Evolutionary conservation across 1,140 invertebrate genomes (phyloP).

Genomic region (Musca vetustissima): DNA sequence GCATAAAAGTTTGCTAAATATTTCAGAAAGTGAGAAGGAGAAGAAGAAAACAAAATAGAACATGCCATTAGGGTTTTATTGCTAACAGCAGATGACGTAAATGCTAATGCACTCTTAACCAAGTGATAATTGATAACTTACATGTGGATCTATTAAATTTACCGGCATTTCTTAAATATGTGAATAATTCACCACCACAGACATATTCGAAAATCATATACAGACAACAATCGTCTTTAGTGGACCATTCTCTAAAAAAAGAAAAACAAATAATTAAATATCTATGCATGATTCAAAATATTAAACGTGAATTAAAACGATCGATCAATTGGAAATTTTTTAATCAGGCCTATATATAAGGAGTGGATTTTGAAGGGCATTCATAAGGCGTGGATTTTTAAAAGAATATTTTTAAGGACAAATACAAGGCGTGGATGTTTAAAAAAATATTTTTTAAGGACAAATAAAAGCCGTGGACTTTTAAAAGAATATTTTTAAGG

Average conservation of each 20-base stretch:
- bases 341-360: too few relatives aligned
- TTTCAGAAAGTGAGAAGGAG: too few relatives aligned
- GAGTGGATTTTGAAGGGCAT: too few relatives aligned
- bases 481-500: too few relatives aligned
- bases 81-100: not conserved
- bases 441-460: too few relatives aligned
- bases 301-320: too few relatives aligned
- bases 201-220: conserved; percentile 95
- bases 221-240: conserved; percentile 82
- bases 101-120: not conserved
- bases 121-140: conserved; percentile 47
- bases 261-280: not conserved
- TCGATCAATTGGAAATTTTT: too few relatives aligned
- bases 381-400: too few relatives aligned
- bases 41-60: not conserved
- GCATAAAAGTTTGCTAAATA: conserved; percentile 83
- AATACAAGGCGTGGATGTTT: too few relatives aligned
- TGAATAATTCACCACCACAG: conserved; percentile 92
- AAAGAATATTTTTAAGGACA: too few relatives aligned
- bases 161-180: conserved; percentile 90
- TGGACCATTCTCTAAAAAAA: conserved; percentile 80
- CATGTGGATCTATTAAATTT: conserved; percentile 83
- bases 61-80: conserved; percentile 3
- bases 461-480: too few relatives aligned
- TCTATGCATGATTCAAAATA: too few relatives aligned